Evolutionary conservation across 2,797 vertebrate genomes (phyloP), one percentile per base, ranked within the genome.

Genomic region (Malacoraja senta): DNA sequence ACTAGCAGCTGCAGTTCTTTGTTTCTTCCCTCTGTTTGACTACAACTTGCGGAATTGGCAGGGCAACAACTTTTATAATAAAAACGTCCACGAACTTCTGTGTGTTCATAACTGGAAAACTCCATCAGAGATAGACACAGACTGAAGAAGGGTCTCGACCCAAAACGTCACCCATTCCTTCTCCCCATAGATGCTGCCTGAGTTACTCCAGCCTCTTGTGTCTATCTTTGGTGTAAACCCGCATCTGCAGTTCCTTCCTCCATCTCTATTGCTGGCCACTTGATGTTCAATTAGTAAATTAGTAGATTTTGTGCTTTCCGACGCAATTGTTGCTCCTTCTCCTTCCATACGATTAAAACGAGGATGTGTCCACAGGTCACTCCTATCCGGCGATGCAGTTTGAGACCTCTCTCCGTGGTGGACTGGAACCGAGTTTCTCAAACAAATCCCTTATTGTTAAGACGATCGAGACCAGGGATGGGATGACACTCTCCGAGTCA

Each of bases 401-500:
- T 1, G 90, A 92, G 4, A 92, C 8, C 26, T n/a, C 13, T 0
- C 29, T 1, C 35, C 72, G 29, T 29, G 32, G 90, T n/a, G 65
- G 35, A 24, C 10, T 92, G 90, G 90, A 92, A 76, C 12, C 71
- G 7, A 74, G 90, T 9, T 13, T 71, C 15, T 8, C 53, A 44
- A 15, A 0, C 71, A 76, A n/a, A n/a, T 76, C 90, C 26, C 38
- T 92, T 3, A 76, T 92, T 2, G 72, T 92, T 38, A 92, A 92
- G 90, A 92, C 90, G 0, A 53, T 92, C 29, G 90, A 92, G 15
- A 92, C 68, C 71, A 72, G 76, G 90, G 35, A 92, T 76, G 90
- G 90, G 24, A 92, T 17, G 13, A 92, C 38, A 19, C 90, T 92
- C 38, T 72, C 68, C 0, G 90, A 92, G 38, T 92, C 84, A n/a